Evolutionary conservation across 92 coral and sea anemone species (phyloP).

Genomic region (Chrysogorgia sp.): DNA sequence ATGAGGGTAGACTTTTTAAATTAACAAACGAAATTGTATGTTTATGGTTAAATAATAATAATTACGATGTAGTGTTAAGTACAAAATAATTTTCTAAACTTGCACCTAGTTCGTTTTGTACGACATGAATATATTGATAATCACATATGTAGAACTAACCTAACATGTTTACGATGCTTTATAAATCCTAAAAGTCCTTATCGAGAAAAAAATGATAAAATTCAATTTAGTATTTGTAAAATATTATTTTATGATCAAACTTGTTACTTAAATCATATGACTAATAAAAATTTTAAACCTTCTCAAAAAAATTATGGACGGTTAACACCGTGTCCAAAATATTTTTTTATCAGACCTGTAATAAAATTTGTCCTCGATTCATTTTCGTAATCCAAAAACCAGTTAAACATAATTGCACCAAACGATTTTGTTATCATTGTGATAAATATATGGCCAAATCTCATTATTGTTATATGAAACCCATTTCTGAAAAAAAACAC

Average conservation of each 20-base stretch:
- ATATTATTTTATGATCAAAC: slow-evolving; percentile 9
- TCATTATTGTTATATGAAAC: slow-evolving; percentile 3
- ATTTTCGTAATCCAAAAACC: slow-evolving; percentile 1
- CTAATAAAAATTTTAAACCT: slow-evolving; percentile 2
- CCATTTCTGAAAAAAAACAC: neutral
- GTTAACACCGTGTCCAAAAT: slow-evolving; percentile 6
- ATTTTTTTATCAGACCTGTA: slow-evolving; percentile 4
- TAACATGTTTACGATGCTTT: slow-evolving; percentile 4
- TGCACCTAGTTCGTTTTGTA: neutral
- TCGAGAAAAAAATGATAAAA: neutral
- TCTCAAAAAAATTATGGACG: slow-evolving; percentile 14
- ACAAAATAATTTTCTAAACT: slow-evolving; percentile 2
- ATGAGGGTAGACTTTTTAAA: neutral
- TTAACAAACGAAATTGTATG: slow-evolving; percentile 4
- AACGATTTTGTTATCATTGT: slow-evolving; percentile 22
- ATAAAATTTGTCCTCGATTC: slow-evolving; percentile 16
- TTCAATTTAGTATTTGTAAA: slow-evolving; percentile 5
- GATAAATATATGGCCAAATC: neutral
- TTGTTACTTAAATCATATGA: slow-evolving; percentile 4
- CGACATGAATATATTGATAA: neutral
- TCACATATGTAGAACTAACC: neutral
- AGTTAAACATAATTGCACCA: slow-evolving; percentile 7
- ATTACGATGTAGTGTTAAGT: slow-evolving; percentile 24
- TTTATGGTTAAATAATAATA: slow-evolving; percentile 27
- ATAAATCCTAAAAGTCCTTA: neutral